These are phyloP conservation scores for Coptotermes formosanus DNA, from an alignment of 1,140 invertebrate genomes.

Conservation along the genomic window DNA sequence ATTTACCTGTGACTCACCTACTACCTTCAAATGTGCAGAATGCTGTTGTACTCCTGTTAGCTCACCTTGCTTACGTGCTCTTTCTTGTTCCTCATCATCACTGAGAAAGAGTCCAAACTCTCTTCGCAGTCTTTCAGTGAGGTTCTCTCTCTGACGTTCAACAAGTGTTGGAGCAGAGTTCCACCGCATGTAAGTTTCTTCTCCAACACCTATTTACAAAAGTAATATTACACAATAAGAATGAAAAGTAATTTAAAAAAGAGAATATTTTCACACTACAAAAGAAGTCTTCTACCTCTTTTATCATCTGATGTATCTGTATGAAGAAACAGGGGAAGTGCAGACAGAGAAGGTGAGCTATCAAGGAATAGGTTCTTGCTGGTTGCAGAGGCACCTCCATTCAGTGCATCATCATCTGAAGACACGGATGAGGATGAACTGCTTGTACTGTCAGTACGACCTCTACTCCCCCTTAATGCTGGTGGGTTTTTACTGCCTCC, in stretches of 20 bases:
- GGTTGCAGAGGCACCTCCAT: constrained; percentile 34
- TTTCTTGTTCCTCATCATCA: constrained; percentile 62
- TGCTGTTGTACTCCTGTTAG: background rate
- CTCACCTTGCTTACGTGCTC: constrained; percentile 49
- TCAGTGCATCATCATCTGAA: constrained; percentile 52
- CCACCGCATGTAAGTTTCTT: constrained; percentile 46
- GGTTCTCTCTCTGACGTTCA: constrained; percentile 71
- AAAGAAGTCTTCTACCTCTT: constrained; percentile 44
- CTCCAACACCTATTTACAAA: constrained; percentile 3
- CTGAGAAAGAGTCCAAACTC: constrained; percentile 73
- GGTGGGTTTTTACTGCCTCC: constrained; percentile 34
- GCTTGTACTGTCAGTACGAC: constrained; percentile 53
- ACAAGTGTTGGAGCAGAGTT: constrained; percentile 68
- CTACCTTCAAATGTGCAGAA: background rate
- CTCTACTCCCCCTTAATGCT: background rate
- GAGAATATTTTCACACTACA: background rate
- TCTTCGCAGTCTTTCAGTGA: constrained; percentile 68
- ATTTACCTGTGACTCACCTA: no score
- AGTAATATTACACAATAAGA: background rate
- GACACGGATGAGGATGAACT: constrained; percentile 51
- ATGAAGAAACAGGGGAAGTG: constrained; percentile 47
- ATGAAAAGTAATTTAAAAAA: background rate
- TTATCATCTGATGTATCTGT: constrained; percentile 46
- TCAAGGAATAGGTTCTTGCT: constrained; percentile 39
- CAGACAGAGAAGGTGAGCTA: constrained; percentile 43